Evolutionary conservation across 2,888 invertebrate species (phyloP), one percentile per base, ranked within the genome.

Genomic region (Isotomurus palustris): DNA sequence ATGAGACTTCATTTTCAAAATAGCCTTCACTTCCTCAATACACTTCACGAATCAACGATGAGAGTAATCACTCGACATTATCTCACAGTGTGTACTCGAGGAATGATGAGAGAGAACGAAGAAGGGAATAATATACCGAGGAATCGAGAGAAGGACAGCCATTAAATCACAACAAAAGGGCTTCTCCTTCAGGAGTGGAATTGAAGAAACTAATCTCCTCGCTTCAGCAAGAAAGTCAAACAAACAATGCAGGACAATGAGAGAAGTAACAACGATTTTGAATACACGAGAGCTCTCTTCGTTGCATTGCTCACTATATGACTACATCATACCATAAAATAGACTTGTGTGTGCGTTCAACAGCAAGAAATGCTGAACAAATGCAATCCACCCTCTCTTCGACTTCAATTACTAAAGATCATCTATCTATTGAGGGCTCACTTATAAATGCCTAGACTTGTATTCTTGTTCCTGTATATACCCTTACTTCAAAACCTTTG

Each of bases 141-240:
- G n/a, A n/a, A n/a, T n/a, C n/a, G n/a, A n/a, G n/a, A 43, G 14
- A 22, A 43, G 43, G 43, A 43, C 4, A 22, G 6, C 43, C 43
- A 43, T 43, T 43, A 43, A 43, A 43, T 43, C 22, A 43, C 43
- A 43, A 43, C 43, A 43, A 43, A 43, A 43, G 43, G 22, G 21
- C 21, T 43, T 5, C 22, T 43, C 17, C 22, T 43, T 10, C 8
- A 38, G 17, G 6, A 38, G 19, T n/a, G 14, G 14, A 43, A 43
- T 43, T 14, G 6, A 43, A 43, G 43, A 22, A 43, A 43, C 43
- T 43, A 43, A 43, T 43, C 43, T 43, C 43, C 22, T 43, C 5
- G 43, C 43, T 43, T 40, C 22, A 43, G 43, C 22, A 43, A 24
- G 6, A 43, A 43, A 43, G 43, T 43, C 43, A 43, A 43, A 43